Evolutionary conservation across 2,888 invertebrate species (phyloP), one percentile per base, ranked within the genome.

Genomic region (Parascotia fuliginaria): DNA sequence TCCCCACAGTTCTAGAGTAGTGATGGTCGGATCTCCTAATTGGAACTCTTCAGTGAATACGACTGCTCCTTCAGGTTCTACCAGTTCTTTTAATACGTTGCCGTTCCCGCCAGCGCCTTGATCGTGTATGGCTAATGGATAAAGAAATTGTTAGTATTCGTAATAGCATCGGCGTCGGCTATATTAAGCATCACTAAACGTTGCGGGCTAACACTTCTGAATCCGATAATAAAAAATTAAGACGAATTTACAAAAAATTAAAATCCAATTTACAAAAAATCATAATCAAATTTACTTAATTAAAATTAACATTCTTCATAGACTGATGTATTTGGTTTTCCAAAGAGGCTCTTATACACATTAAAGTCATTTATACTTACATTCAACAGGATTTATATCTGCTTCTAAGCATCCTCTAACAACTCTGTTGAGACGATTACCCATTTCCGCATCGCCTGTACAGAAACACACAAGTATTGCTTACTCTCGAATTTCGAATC

Each of bases 61-160:
- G 0, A 97, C 94, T 0, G 98, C 99, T 0, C 99, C 99, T 3
- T 95, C 95, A 0, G 99, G 99, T 72, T 99, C 99, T 0, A 98
- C 98, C 3, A 99, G 89, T 84, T 99, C 99, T 78, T 99, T 99
- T 22, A 99, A 83, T 0, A 99, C 99, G 82, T 99, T 99, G 1
- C 99, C 97, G 79, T 98, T 97, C 19, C 99, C 99, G n/a, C 99
- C 99, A 6, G 99, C 99, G 13, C 99, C 99, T 93, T 99, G 99
- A 89, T 99, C 99, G 80, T 99, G 99, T 69, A 99, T 99, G 0
- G 93, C 98, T 96, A 24, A 3, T 19, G n/a, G 19, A 19, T 5
- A 19, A 3, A 19, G 19, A 19, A n/a, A n/a, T n/a, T n/a, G n/a
- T n/a, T n/a, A n/a, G n/a, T n/a, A n/a, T n/a, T n/a, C n/a, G n/a